Evolutionary conservation across 1,140 invertebrate genomes (phyloP).

Genomic region (Orchesella cincta): DNA sequence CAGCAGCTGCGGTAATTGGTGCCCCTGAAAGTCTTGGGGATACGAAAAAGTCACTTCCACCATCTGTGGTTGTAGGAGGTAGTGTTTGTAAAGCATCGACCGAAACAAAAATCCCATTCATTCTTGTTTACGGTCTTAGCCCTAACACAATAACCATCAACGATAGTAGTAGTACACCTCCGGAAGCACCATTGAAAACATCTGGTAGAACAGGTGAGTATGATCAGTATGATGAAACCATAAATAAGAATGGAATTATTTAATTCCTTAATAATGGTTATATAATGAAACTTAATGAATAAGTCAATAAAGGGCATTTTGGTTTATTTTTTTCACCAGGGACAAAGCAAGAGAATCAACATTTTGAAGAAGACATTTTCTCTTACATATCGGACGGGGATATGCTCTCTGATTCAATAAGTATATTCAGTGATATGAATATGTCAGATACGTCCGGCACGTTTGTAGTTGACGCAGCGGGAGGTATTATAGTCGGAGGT

Average conservation of each 20-base stretch:
- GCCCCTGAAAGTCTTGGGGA: not conserved
- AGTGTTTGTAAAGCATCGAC: not conserved
- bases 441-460: constrained; percentile 44
- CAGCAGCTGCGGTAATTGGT: not conserved
- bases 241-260: not conserved
- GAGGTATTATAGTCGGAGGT: not conserved
- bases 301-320: too few relatives aligned
- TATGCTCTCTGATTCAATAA: constrained; percentile 46
- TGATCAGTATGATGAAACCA: too few relatives aligned
- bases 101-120: constrained; percentile 1
- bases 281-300: too few relatives aligned
- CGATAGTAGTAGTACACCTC: not conserved
- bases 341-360: constrained; percentile 45
- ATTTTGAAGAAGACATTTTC: constrained; percentile 46
- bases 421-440: constrained; percentile 48
- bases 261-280: constrained; percentile 5
- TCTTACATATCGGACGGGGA: constrained; percentile 47
- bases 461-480: constrained; percentile 34
- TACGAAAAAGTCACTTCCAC: constrained; percentile 9
- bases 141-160: constrained; percentile 29
- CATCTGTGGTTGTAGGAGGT: constrained; percentile 29
- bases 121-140: constrained; percentile 41
- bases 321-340: too few relatives aligned
- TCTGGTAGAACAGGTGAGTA: not conserved
- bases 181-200: not conserved